Evolutionary conservation across 1,140 invertebrate genomes (phyloP).

Genomic region (Ooceraea biroi): DNA sequence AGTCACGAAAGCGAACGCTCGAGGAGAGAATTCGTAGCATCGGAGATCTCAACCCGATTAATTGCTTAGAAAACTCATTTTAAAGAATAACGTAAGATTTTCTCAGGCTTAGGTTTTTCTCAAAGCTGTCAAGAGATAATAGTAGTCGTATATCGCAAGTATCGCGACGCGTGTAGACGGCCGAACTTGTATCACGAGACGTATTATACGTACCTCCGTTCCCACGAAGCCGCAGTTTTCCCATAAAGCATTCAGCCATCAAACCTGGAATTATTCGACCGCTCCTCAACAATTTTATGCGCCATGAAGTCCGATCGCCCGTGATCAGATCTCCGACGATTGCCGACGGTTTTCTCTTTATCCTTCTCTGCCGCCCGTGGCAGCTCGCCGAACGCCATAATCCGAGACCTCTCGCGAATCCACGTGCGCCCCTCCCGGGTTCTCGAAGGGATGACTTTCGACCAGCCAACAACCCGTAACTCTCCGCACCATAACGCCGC

Average conservation of each 20-base stretch:
- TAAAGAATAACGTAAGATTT: neutral
- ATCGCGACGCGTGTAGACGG: neutral
- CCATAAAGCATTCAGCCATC: slow-evolving; percentile 19
- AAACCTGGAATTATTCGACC: slow-evolving; percentile 28
- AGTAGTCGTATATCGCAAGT: neutral
- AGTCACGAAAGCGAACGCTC: neutral
- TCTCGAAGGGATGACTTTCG: slow-evolving; percentile 66
- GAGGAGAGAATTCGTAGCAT: neutral
- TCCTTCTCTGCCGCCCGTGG: neutral
- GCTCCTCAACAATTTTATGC: slow-evolving; percentile 13
- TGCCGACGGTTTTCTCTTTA: slow-evolving; percentile 21
- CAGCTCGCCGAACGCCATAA: neutral
- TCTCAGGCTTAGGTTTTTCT: neutral
- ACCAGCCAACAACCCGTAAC: slow-evolving; percentile 31
- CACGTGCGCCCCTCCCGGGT: neutral
- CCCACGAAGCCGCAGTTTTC: neutral
- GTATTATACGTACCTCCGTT: neutral
- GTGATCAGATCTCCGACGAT: neutral
- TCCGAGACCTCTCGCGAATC: slow-evolving; percentile 1
- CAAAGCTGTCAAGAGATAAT: too few relatives aligned
- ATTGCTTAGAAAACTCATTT: neutral
- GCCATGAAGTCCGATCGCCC: neutral
- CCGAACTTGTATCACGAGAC: neutral
- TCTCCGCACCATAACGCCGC: slow-evolving; percentile 1
- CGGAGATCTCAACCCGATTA: neutral